A percentile compares a stretch with the other conserved stretches of the same genome.
Conservation (phyloP, 2,113 vertebrate genomes). For the Mandrillus leucophaeus region DNA sequence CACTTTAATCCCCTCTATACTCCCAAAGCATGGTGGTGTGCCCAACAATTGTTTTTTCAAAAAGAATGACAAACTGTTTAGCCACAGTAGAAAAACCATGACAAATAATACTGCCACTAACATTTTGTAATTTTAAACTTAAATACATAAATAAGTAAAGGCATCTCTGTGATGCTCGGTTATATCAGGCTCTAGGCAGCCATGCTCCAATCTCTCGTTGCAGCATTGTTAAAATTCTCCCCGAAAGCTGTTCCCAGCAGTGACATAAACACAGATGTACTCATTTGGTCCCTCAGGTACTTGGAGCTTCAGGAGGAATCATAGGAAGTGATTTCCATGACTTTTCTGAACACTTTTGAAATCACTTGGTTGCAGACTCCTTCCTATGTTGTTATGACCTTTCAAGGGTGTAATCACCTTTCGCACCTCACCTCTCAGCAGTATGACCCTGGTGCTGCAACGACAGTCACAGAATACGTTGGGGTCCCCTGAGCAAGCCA, state of each 20-base stretch:
- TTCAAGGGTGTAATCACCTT: not conserved
- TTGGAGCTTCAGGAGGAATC: not conserved
- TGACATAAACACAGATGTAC: not conserved
- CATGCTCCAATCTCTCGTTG: not conserved
- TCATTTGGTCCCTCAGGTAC: not conserved
- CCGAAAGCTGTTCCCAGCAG: not conserved
- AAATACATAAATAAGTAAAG: not conserved
- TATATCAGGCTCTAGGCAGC: not conserved
- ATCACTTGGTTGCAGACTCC: not conserved
- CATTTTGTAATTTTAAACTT: not conserved
- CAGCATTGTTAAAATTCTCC: not conserved
- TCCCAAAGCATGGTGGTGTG: not conserved
- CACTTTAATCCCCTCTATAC: not conserved
- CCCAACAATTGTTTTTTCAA: not conserved
- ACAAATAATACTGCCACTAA: not conserved
- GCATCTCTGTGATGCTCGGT: not conserved
- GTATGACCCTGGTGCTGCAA: not conserved
- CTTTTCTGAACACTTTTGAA: not conserved
- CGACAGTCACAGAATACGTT: not conserved
- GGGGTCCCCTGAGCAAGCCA: rapidly evolving
- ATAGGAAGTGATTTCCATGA: not conserved
- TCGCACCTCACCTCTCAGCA: not conserved
- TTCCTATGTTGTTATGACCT: not conserved
- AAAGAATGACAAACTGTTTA: not conserved
- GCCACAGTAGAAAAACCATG: not conserved